Conservation (phyloP, 1,140 invertebrate species). For the Colletes gigas region DNA sequence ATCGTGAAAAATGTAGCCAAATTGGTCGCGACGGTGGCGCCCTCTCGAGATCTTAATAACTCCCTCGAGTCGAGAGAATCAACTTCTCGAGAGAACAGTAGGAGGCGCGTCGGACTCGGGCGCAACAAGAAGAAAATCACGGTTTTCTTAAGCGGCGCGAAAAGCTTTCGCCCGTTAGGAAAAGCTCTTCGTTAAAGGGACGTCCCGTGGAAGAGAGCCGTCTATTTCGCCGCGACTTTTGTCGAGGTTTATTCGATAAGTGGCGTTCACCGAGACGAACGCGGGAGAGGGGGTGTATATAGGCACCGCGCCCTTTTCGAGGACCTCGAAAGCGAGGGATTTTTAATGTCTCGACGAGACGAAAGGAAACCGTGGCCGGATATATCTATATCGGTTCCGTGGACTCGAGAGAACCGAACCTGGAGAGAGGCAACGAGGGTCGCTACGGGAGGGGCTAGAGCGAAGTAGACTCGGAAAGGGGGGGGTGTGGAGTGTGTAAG, state of each 20-base stretch:
- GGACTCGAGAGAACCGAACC: slow-evolving; percentile 34
- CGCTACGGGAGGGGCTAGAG: slow-evolving; percentile 10
- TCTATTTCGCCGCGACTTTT: slow-evolving; percentile 52
- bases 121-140: slow-evolving; percentile 8
- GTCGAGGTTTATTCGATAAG: slow-evolving; percentile 61
- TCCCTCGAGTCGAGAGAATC: too few species aligned
- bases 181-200: slow-evolving; percentile 48
- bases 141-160: slow-evolving; percentile 5
- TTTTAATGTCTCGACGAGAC: slow-evolving; percentile 64
- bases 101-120: too few species aligned
- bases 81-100: too few species aligned
- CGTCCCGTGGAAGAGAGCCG: slow-evolving; percentile 22
- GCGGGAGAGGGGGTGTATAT: neutral
- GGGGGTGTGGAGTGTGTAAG: slow-evolving; percentile 55
- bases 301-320: slow-evolving; percentile 45
- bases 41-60: too few species aligned
- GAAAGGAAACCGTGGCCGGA: slow-evolving; percentile 56
- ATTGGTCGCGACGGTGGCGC: too few species aligned
- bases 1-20: neutral
- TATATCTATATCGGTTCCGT: slow-evolving; percentile 56
- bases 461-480: slow-evolving; percentile 40
- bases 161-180: slow-evolving; percentile 43
- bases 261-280: slow-evolving; percentile 12
- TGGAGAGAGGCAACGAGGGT: neutral
- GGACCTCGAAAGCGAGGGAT: slow-evolving; percentile 43